These are phyloP conservation scores for Salarias fasciatus DNA, from an alignment of 2,797 vertebrate genomes.

Conservation along the genomic window DNA sequence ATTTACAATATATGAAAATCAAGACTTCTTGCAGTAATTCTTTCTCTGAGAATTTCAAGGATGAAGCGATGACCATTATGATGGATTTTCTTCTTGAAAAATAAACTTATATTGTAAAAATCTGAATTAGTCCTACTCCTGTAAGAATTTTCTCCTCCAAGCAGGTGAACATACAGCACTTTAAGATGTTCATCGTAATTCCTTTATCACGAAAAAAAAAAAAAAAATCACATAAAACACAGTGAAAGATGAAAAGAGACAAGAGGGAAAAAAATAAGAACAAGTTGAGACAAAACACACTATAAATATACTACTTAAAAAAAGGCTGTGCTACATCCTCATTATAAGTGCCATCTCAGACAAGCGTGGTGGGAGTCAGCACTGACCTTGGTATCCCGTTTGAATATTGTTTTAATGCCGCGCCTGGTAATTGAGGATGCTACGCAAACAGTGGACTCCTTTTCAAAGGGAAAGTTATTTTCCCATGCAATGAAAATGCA, in stretches of 20 bases:
- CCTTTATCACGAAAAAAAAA: constrained; percentile 33
- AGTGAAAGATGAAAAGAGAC: constrained; percentile 64
- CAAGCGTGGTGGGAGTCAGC: constrained; percentile 70
- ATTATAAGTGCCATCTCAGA: constrained; percentile 78
- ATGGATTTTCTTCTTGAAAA: constrained; percentile 29
- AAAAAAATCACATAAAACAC: constrained; percentile 9
- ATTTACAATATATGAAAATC: constrained; percentile 47
- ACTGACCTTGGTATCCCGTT: constrained; percentile 80
- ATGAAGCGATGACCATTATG: constrained; percentile 45
- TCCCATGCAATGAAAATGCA: constrained; percentile 69
- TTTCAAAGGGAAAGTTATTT: constrained; percentile 78
- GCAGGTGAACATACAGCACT: constrained; percentile 18
- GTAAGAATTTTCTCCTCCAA: constrained; percentile 38
- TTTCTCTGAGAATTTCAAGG: constrained; percentile 44
- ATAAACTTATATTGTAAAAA: constrained; percentile 48
- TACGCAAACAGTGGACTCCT: constrained; percentile 72
- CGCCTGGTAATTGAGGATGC: constrained; percentile 76
- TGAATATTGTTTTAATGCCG: constrained; percentile 79
- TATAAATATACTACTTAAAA: constrained; percentile 78
- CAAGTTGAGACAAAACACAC: constrained; percentile 74
- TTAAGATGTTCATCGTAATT: constrained; percentile 33
- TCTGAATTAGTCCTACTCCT: constrained; percentile 41
- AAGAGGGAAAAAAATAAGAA: constrained; percentile 51
- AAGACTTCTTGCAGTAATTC: constrained; percentile 33
- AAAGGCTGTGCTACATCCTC: constrained; percentile 66